Evolutionary conservation across 2,888 invertebrate species (phyloP).

Genomic region (Mylabris sibirica): DNA sequence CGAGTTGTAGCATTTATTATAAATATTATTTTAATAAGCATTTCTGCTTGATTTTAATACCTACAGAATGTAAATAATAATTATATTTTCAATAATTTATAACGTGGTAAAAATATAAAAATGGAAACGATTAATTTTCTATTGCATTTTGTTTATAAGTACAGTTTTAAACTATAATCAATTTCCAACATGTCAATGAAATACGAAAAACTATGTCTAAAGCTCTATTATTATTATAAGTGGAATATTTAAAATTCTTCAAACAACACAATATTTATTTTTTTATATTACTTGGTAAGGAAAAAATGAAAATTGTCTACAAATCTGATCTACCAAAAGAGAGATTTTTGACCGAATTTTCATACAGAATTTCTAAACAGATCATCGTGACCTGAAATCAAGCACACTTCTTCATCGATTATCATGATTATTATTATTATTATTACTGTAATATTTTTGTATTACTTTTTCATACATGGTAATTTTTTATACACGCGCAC

Average conservation of each 20-base stretch:
- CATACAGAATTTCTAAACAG: conserved; percentile 3
- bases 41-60: neutral
- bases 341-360: conserved; percentile 6
- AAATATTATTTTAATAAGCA: too few relatives aligned
- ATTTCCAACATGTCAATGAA: conserved; percentile 4
- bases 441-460: conserved; percentile 3
- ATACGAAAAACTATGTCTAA: neutral
- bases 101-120: too few relatives aligned
- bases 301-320: neutral
- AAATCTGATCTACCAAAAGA: neutral
- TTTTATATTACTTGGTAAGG: neutral
- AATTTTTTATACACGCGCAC: neutral
- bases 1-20: too few relatives aligned
- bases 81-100: conserved; percentile 1
- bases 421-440: neutral
- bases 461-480: conserved; percentile 6
- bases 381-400: conserved; percentile 12
- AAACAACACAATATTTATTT: neutral
- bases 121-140: neutral
- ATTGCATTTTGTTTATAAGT: neutral
- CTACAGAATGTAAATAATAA: neutral
- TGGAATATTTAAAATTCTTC: neutral
- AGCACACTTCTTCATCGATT: neutral
- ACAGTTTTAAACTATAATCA: neutral
- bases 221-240: conserved; percentile 1